A percentile compares a stretch with the other conserved stretches of the same genome.
phyloP scores from a whole-genome alignment of 2,888 invertebrate species.

The Agrochola lota region DNA sequence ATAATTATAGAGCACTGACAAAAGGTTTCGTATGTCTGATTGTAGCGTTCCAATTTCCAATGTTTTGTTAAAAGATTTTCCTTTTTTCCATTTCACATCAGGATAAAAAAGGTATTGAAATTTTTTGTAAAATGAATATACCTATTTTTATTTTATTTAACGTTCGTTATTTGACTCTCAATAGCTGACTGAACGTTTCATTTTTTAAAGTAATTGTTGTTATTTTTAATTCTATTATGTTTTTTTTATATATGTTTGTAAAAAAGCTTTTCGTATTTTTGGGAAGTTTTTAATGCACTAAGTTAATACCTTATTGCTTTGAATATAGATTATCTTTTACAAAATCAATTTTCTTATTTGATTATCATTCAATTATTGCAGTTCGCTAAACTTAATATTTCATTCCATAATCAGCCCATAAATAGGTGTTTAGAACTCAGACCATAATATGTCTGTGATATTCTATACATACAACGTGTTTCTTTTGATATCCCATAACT shows the following conservation, averaged over 20 bases:
- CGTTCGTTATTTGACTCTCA: slow-evolving; percentile 8
- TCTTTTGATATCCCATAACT: too few relatives aligned
- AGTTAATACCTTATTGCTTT: background rate
- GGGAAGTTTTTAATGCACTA: background rate
- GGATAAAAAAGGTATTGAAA: background rate
- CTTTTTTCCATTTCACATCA: slow-evolving; percentile 26
- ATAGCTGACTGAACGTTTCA: background rate
- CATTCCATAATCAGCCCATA: too few relatives aligned
- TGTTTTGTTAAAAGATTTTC: slow-evolving; percentile 27
- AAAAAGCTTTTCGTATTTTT: background rate
- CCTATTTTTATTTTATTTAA: background rate
- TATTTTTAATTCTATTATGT: background rate
- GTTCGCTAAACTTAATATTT: too few relatives aligned
- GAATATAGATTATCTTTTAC: background rate
- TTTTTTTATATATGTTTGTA: too few relatives aligned
- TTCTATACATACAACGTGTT: too few relatives aligned
- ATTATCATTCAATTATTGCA: too few relatives aligned
- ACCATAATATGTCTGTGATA: too few relatives aligned
- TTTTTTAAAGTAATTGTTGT: background rate
- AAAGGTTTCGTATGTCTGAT: slow-evolving; percentile 40
- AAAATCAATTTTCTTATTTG: too few relatives aligned
- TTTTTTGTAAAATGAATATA: slow-evolving; percentile 10
- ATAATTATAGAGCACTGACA: slow-evolving; percentile 14
- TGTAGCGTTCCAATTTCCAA: slow-evolving; percentile 23
- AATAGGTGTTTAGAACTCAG: too few relatives aligned